Conservation (phyloP, 2,888 invertebrate genomes). For the Gisinianus flammeolus region DNA sequence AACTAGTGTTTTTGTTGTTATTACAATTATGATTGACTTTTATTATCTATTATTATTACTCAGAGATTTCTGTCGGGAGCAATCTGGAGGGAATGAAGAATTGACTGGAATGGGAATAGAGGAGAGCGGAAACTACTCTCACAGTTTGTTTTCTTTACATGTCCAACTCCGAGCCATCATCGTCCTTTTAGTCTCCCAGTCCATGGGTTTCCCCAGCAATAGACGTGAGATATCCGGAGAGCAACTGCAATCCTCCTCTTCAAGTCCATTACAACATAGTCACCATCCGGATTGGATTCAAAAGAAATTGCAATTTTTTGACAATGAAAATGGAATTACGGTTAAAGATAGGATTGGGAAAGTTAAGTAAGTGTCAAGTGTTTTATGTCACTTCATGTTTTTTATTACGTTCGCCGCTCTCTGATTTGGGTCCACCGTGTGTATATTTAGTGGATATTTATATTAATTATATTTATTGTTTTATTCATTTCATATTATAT, state of each 20-base stretch:
- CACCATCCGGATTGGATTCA: neutral
- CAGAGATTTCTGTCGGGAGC: constrained; percentile 14
- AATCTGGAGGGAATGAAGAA: neutral
- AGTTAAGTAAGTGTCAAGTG: too few species aligned
- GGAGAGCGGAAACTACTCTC: neutral
- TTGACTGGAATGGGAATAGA: neutral
- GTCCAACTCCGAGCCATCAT: constrained; percentile 47
- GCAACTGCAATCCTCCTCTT: too few species aligned
- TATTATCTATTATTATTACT: neutral
- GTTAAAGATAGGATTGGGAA: too few species aligned
- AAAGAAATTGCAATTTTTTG: neutral
- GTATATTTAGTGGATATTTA: too few species aligned
- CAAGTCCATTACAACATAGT: neutral
- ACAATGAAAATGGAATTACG: too few species aligned
- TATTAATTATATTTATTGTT: too few species aligned
- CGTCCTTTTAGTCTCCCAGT: constrained; percentile 48
- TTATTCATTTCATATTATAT: neutral
- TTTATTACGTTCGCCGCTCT: too few species aligned
- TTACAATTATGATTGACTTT: neutral
- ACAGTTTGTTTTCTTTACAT: constrained; percentile 14
- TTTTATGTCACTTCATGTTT: too few species aligned
- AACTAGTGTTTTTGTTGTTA: neutral
- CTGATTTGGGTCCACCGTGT: too few species aligned
- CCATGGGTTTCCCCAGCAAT: constrained; percentile 42
- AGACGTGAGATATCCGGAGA: too few species aligned